Percentiles rank a stretch among this genome's conserved stretches.
These are phyloP conservation scores for Lethocerus indicus DNA, from an alignment of 1,140 invertebrate species.

Conservation along the genomic window DNA sequence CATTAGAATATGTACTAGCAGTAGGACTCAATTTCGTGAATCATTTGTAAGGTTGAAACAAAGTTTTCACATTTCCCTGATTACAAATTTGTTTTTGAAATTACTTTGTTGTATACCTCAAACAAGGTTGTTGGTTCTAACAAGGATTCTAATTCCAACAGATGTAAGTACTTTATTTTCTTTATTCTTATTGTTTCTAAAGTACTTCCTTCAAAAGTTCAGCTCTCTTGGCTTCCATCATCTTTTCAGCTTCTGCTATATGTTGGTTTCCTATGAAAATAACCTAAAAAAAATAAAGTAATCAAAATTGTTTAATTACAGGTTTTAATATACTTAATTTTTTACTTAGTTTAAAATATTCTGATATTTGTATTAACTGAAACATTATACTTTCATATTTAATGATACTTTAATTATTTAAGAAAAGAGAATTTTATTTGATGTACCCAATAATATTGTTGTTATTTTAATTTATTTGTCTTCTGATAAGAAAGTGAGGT, in stretches of 20 bases:
- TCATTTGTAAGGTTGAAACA: not conserved
- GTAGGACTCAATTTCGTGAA: not conserved
- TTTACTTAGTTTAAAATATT: too few relatives aligned
- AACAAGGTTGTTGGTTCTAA: not conserved
- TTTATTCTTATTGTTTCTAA: too few relatives aligned
- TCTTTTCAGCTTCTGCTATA: constrained; percentile 42
- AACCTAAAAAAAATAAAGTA: constrained; percentile 27
- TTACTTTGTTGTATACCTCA: not conserved
- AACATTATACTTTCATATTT: too few relatives aligned
- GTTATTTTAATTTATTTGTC: not conserved
- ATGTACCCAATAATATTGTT: not conserved
- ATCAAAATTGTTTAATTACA: too few relatives aligned
- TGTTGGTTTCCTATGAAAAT: constrained; percentile 44
- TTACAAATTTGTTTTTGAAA: not conserved
- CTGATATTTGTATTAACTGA: too few relatives aligned
- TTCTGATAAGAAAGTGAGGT: not conserved
- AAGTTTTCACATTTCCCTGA: not conserved
- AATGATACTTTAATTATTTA: too few relatives aligned
- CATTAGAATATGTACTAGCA: too few relatives aligned
- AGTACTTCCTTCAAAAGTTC: constrained; percentile 34
- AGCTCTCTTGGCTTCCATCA: constrained; percentile 47
- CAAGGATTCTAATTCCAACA: not conserved
- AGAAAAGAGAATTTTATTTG: too few relatives aligned
- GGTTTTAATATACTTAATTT: too few relatives aligned
- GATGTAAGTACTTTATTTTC: too few relatives aligned